Conservation (phyloP, 2,113 vertebrate genomes). For the zebrafish (Danio rerio) region DNA sequence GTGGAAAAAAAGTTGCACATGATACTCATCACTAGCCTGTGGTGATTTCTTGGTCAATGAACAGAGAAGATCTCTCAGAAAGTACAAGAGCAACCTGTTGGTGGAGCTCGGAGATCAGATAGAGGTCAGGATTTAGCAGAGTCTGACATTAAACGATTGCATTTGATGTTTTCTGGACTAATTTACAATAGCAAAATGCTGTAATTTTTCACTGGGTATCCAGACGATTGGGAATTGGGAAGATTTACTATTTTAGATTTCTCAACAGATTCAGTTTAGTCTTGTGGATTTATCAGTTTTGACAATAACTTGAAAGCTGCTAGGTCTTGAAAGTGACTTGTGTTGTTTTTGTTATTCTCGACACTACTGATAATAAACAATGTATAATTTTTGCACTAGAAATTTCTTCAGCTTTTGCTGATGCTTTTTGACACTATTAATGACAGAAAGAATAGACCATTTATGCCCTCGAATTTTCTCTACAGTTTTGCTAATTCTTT, state of each 20-base stretch:
- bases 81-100: constrained; percentile 27
- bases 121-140: neutral
- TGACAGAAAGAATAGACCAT: too few relatives aligned
- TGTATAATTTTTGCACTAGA: too few relatives aligned
- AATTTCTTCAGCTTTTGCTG: too few relatives aligned
- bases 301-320: neutral
- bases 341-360: too few relatives aligned
- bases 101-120: constrained; percentile 19
- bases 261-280: neutral
- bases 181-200: neutral
- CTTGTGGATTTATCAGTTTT: neutral
- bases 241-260: neutral
- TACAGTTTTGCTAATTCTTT: too few relatives aligned
- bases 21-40: neutral
- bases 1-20: constrained; percentile 1
- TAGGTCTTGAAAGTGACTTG: neutral
- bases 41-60: neutral
- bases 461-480: too few relatives aligned
- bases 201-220: neutral
- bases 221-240: neutral
- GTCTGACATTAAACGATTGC: neutral
- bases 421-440: too few relatives aligned
- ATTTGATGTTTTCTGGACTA: neutral
- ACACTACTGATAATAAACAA: too few relatives aligned
- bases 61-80: neutral